Evolutionary conservation across 2,113 vertebrate genomes (phyloP), one percentile per base, ranked within the genome.

Genomic region (Pimephales promelas): DNA sequence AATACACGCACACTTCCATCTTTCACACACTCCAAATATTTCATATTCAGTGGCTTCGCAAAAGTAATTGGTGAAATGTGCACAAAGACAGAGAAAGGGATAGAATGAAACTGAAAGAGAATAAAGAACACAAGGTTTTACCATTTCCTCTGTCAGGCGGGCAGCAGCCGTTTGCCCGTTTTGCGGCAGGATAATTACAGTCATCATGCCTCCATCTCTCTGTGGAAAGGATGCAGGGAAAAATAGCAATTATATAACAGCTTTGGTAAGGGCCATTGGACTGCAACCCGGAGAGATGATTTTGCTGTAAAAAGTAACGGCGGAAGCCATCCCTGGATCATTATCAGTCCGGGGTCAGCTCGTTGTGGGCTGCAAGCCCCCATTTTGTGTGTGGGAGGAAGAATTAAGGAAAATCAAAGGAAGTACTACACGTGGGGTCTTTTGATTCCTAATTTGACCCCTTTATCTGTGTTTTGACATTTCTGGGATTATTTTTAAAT

Each of bases 171-270:
- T 73, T 85, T 49, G 36, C 62, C 40, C 49, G 34, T 52, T 81
- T 87, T 72, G 71, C 80, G 82, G 76, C 70, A 70, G 77, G 85
- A 84, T 88, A 90, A 90, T 90, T 88, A 88, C 83, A 81, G 84
- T 86, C 82, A 88, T 85, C 85, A 87, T 86, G 81, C 81, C 87
- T 72, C 73, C 83, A 71, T 82, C 83, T 81, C 77, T 57, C 84
- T 72, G 82, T 49, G 28, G 34, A 75, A 26, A 76, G 43, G 43
- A 61, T 40, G 22, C 34, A 81, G 73, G 47, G 80, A 80, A 86
- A 85, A 88, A 85, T 70, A 79, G 71, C 20, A 57, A 83, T 87
- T 89, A 84, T 59, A 85, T 88, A 87, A 89, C 73, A 59, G 70
- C 68, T 70, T 61, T 74, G 22, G 52, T 74, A 43, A 64, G 52